These are phyloP conservation scores for Xyrichtys novacula DNA, from an alignment of 2,797 vertebrate genomes.

Conservation along the genomic window DNA sequence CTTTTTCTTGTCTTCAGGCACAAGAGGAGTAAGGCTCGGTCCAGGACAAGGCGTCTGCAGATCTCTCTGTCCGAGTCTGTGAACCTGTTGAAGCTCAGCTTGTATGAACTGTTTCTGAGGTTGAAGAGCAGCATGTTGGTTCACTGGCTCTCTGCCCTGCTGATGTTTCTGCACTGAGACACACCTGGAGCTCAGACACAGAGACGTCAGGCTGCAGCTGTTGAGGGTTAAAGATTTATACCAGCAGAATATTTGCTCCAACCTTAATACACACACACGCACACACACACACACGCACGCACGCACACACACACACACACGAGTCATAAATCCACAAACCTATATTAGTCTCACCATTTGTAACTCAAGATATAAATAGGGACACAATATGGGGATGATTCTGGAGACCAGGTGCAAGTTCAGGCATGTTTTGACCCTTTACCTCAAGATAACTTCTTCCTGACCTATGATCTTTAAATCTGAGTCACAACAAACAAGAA, in stretches of 20 bases:
- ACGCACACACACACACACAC: neutral
- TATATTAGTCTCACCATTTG: neutral
- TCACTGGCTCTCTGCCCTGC: slow-evolving; percentile 80
- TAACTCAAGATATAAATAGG: neutral
- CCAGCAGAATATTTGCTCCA: too few relatives aligned
- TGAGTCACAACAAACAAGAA: neutral
- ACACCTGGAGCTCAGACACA: slow-evolving; percentile 10
- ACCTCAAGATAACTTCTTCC: slow-evolving; percentile 3
- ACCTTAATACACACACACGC: neutral
- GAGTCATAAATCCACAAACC: neutral
- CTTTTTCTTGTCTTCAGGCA: slow-evolving; percentile 80
- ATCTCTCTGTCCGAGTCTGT: slow-evolving; percentile 87
- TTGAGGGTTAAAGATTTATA: neutral
- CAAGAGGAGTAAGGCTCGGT: slow-evolving; percentile 86
- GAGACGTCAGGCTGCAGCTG: neutral
- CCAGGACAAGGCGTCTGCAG: slow-evolving; percentile 81
- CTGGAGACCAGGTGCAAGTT: neutral
- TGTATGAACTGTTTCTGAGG: slow-evolving; percentile 89
- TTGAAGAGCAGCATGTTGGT: slow-evolving; percentile 82
- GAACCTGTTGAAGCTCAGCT: slow-evolving; percentile 87
- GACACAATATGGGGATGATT: neutral
- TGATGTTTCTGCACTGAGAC: slow-evolving; percentile 76
- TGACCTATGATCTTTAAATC: neutral
- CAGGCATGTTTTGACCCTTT: neutral
- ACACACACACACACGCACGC: too few relatives aligned